phyloP scores from a whole-genome alignment of 2,888 invertebrate genomes.

The Acleris laterana region DNA sequence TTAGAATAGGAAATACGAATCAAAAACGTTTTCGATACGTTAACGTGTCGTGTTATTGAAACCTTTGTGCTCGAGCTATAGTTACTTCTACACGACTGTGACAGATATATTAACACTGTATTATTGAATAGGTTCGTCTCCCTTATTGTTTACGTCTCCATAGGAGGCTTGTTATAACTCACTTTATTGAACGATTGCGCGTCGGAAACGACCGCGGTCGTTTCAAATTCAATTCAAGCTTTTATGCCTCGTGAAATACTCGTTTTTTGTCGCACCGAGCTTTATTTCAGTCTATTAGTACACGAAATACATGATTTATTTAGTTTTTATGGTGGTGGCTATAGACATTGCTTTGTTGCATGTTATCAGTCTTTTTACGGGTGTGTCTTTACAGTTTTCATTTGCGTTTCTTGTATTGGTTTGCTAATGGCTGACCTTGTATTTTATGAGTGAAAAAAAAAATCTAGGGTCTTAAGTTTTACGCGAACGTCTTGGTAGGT shows the following conservation, averaged over 20 bases:
- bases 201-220: slow-evolving; percentile 43
- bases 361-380: slow-evolving; percentile 1
- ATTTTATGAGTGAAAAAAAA: no score
- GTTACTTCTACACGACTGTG: no score
- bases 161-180: slow-evolving; percentile 40
- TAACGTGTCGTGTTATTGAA: no score
- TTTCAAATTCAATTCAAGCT: slow-evolving; percentile 46
- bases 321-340: slow-evolving; percentile 21
- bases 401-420: no score
- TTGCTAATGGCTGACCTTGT: no score
- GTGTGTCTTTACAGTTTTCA: no score
- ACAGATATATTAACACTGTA: no score
- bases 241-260: slow-evolving; percentile 19
- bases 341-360: slow-evolving; percentile 4
- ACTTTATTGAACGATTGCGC: slow-evolving; percentile 44
- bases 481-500: no score
- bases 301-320: slow-evolving; percentile 26
- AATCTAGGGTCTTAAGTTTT: no score
- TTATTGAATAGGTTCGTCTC: slow-evolving; percentile 7
- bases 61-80: no score
- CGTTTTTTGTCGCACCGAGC: slow-evolving; percentile 22
- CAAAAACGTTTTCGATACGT: no score
- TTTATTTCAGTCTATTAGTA: slow-evolving; percentile 28
- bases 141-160: slow-evolving; percentile 19
- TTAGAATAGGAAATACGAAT: no score